Conservation (phyloP, 2,888 invertebrate genomes). For the Phoronis australis region DNA sequence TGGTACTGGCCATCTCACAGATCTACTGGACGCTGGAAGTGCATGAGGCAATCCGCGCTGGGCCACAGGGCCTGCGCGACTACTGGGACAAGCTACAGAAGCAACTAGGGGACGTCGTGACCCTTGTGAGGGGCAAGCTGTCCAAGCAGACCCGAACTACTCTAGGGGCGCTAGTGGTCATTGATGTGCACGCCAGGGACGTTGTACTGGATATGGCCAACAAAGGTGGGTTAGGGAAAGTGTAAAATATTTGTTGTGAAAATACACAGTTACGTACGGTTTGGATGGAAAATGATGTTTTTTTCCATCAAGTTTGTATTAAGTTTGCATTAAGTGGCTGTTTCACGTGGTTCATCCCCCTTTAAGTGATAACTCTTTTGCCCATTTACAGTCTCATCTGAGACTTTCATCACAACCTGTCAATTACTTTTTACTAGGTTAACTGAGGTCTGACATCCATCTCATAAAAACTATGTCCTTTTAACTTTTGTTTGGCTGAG, state of each 20-base stretch:
- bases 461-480: too few relatives aligned
- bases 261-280: not conserved
- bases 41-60: conserved; percentile 65
- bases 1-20: conserved; percentile 71
- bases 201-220: conserved; percentile 62
- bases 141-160: conserved; percentile 82
- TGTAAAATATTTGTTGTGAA: too few relatives aligned
- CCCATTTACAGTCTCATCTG: too few relatives aligned
- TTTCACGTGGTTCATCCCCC: too few relatives aligned
- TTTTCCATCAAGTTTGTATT: not conserved
- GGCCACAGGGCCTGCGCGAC: conserved; percentile 58
- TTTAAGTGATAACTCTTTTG: too few relatives aligned
- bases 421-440: too few relatives aligned
- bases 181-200: conserved; percentile 90
- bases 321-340: not conserved
- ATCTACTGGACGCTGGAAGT: conserved; percentile 79
- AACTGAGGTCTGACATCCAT: too few relatives aligned
- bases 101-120: conserved; percentile 71
- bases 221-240: conserved; percentile 38
- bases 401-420: too few relatives aligned
- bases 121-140: conserved; percentile 75
- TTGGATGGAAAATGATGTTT: not conserved
- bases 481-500: too few relatives aligned
- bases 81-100: conserved; percentile 59
- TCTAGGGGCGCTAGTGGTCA: conserved; percentile 79